Percentiles rank a stretch among this genome's conserved stretches.
phyloP scores from a whole-genome alignment of 2,797 vertebrate species.

The Ceyx erithaca region DNA sequence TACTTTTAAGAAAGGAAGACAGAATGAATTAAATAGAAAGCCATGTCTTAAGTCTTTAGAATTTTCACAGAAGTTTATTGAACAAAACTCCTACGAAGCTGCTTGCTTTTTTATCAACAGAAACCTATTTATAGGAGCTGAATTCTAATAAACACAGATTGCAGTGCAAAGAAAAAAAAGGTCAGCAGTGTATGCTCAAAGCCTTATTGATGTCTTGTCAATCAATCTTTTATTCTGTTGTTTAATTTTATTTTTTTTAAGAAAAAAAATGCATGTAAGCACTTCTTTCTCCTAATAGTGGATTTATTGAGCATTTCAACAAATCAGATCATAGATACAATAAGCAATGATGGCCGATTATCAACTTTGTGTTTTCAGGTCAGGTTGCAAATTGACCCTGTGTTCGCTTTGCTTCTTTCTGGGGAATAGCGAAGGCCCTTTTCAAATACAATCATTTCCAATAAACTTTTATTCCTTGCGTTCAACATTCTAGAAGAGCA shows the following conservation, averaged over 20 bases:
- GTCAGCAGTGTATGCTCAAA: constrained; percentile 73
- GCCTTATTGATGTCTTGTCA: constrained; percentile 85
- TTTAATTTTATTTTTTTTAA: constrained; percentile 53
- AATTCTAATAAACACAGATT: constrained; percentile 85
- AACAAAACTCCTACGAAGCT: constrained; percentile 63
- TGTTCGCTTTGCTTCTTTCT: constrained; percentile 62
- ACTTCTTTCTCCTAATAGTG: constrained; percentile 79
- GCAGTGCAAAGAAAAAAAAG: constrained; percentile 73
- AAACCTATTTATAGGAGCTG: constrained; percentile 77
- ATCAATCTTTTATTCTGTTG: constrained; percentile 83
- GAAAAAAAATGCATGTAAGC: constrained; percentile 76
- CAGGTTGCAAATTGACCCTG: constrained; percentile 78
- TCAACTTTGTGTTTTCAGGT: constrained; percentile 79
- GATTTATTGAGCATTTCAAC: constrained; percentile 79
- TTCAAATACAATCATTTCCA: constrained; percentile 78
- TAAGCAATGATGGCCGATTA: constrained; percentile 74
- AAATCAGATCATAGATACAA: constrained; percentile 71
- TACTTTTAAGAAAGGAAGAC: constrained; percentile 58
- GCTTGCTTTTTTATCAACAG: constrained; percentile 66
- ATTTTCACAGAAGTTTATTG: constrained; percentile 62
- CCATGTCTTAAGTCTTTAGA: constrained; percentile 58
- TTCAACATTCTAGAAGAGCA: constrained; percentile 44
- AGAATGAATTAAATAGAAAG: constrained; percentile 65
- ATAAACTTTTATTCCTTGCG: constrained; percentile 47
- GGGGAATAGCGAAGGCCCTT: constrained; percentile 73